A percentile compares a stretch with the other conserved stretches of the same genome.
phyloP scores from a whole-genome alignment of 2,113 vertebrate genomes.

The Pelecanoides urinatrix region DNA sequence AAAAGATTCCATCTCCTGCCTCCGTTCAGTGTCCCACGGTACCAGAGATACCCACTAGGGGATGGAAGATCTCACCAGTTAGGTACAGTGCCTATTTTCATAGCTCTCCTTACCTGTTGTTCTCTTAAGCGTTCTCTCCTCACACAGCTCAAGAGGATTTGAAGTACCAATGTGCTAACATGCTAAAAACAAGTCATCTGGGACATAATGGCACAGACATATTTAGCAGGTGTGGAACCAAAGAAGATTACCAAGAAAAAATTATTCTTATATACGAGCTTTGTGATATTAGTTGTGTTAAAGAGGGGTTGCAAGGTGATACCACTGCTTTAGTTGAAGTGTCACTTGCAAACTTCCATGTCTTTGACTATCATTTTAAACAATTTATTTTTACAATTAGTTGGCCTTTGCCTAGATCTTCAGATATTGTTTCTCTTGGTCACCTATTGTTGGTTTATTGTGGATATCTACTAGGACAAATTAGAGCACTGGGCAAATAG shows the following conservation, averaged over 20 bases:
- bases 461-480: background rate
- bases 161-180: background rate
- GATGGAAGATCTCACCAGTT: conserved; percentile 79
- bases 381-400: background rate
- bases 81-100: conserved; percentile 57
- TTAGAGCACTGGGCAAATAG: background rate
- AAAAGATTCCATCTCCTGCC: conserved; percentile 79
- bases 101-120: background rate
- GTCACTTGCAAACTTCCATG: background rate
- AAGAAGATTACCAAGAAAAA: background rate
- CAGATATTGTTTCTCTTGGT: background rate
- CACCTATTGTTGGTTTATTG: background rate
- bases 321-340: background rate
- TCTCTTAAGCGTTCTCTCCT: background rate
- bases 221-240: background rate
- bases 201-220: background rate
- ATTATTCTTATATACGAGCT: background rate
- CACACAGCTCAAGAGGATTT: background rate
- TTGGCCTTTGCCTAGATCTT: background rate
- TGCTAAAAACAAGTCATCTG: background rate
- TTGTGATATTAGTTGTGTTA: background rate
- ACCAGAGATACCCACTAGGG: conserved; percentile 79
- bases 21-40: conserved; percentile 77
- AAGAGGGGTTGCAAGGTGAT: background rate
- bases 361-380: background rate